Conservation (phyloP, 1,140 invertebrate genomes). For the Polypedilum vanderplanki region DNA sequence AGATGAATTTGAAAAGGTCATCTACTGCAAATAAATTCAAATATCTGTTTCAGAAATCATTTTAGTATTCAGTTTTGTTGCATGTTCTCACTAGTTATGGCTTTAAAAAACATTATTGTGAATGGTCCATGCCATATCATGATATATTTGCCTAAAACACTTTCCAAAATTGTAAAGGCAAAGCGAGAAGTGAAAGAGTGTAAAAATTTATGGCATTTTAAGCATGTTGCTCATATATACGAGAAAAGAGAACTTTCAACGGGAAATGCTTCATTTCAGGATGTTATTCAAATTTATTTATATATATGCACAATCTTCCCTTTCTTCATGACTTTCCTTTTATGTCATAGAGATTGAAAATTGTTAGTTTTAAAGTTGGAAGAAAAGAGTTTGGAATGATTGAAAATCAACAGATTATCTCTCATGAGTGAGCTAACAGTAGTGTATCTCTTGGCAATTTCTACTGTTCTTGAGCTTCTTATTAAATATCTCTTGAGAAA, state of each 20-base stretch:
- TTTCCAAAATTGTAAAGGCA: neutral
- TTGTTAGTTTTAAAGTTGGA: neutral
- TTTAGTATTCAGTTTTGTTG: neutral
- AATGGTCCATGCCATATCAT: neutral
- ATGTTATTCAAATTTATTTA: slow-evolving; percentile 7
- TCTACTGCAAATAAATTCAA: neutral
- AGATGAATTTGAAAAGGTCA: neutral
- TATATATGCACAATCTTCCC: neutral
- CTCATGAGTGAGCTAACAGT: neutral
- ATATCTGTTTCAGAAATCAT: neutral
- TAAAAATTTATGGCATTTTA: neutral
- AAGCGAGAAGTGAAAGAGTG: neutral
- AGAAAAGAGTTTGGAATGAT: neutral
- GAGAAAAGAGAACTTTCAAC: neutral
- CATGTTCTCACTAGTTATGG: neutral
- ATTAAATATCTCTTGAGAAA: neutral
- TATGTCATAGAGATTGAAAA: neutral
- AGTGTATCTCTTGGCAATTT: neutral
- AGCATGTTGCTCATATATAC: neutral
- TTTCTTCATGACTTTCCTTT: neutral
- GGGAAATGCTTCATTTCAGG: slow-evolving; percentile 11
- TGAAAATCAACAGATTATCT: neutral
- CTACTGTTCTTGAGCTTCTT: neutral
- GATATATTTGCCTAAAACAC: neutral
- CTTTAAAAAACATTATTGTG: neutral